Evolutionary conservation across 2,113 vertebrate species (phyloP), one percentile per base, ranked within the genome.

Genomic region (Chaenogobius annularis): DNA sequence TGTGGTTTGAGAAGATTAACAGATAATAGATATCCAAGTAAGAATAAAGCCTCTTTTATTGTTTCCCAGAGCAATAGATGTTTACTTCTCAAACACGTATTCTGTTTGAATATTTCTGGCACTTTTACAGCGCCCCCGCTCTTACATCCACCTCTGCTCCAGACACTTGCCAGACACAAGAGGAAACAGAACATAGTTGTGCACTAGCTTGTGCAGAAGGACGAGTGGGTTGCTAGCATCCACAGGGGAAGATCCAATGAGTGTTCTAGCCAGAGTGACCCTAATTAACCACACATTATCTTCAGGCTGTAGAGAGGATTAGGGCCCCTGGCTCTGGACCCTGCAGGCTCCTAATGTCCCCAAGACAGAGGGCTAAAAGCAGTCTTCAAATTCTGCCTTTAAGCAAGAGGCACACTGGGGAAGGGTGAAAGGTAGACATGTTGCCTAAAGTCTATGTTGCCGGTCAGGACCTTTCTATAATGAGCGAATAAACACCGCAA

Each of bases 221-320:
- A 91, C 77, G 82, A 77, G 86, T 81, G 83, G 85, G 86, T 89
- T 85, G 75, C 81, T 76, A 68, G 80, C 73, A 64, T 89, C 87
- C 82, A 72, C 79, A 65, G 89, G 86, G 58, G 80, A 84, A 85
- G 81, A 85, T 84, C 61, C 82, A 75, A 83, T 72, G 84, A 87
- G 84, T 91, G 90, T 88, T 91, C 87, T 80, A 82, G 90, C 91
- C 87, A 77, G 73, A 80, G 81, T 90, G 88, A 90, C 88, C 88
- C 91, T 93, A 93, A 94, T 94, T 92, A 93, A 92, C 81, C 82
- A 85, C 85, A 75, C 76, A 89, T 93, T 93, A 92, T 92, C 89
- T 91, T 72, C 73, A 88, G 91, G 88, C 90, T 81, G 83, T 73
- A 84, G 77, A 55, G 83, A 87, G 88, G 90, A 91, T 90, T 89